A percentile compares a stretch with the other conserved stretches of the same genome.
Conservation (phyloP, 2,888 invertebrate species). For the Steinernema carpocapsae region DNA sequence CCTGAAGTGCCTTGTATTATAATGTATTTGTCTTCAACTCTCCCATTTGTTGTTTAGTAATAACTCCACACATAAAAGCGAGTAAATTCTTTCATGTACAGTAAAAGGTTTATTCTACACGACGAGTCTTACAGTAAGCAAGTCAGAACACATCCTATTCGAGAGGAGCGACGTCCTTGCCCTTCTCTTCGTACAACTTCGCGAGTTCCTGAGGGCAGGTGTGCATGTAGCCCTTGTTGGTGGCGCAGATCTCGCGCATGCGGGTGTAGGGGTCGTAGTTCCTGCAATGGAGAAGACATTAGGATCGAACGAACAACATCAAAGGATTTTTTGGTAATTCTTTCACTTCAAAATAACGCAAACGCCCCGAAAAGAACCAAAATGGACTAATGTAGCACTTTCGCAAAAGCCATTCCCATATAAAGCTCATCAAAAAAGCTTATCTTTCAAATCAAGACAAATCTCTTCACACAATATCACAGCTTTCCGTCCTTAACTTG, state of each 20-base stretch:
- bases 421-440: too few species aligned
- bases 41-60: conserved; percentile 12
- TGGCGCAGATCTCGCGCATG: conserved; percentile 64
- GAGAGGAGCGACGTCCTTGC: conserved; percentile 53
- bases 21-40: conserved; percentile 24
- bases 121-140: neutral
- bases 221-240: conserved; percentile 65
- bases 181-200: conserved; percentile 65
- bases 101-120: conserved; percentile 29
- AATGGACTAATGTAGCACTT: too few species aligned
- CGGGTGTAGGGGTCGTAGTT: conserved; percentile 66
- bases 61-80: conserved; percentile 11
- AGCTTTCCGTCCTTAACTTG: too few species aligned
- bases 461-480: too few species aligned
- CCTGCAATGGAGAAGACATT: conserved; percentile 48
- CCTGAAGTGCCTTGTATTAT: neutral
- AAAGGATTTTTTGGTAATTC: too few species aligned
- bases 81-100: conserved; percentile 22
- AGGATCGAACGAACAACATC: too few species aligned
- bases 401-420: too few species aligned
- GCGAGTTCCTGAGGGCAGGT: conserved; percentile 64
- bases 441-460: too few species aligned
- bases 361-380: too few species aligned
- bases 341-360: too few species aligned
- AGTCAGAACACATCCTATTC: conserved; percentile 36